phyloP scores from a whole-genome alignment of 2,113 vertebrate species.

The Fulica atra region DNA sequence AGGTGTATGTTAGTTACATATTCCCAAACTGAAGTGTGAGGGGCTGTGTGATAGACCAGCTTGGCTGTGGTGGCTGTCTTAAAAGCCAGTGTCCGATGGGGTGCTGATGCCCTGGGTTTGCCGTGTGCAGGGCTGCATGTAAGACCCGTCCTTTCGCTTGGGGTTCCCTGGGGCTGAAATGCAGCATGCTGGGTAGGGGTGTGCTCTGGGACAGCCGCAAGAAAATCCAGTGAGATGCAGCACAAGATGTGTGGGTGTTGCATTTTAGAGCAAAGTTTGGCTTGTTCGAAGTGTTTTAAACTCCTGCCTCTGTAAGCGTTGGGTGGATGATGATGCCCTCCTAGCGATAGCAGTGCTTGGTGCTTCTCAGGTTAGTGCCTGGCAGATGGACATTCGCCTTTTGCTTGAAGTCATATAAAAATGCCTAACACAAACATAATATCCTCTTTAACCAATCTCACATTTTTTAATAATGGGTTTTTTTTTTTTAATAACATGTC shows the following conservation, averaged over 20 bases:
- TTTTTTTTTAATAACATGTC: not conserved
- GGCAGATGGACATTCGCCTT: not conserved
- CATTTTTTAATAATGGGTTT: not conserved
- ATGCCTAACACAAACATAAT: not conserved
- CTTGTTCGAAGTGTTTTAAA: not conserved
- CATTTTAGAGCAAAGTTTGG: not conserved
- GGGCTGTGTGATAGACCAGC: not conserved
- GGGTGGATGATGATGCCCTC: not conserved
- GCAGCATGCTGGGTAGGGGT: accelerated
- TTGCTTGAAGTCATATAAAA: not conserved
- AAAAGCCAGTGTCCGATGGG: not conserved
- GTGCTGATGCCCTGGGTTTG: not conserved
- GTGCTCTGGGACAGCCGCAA: not conserved
- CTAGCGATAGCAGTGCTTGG: not conserved
- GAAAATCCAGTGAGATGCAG: accelerated
- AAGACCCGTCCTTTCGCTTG: not conserved
- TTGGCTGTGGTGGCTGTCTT: not conserved
- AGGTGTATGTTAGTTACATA: not conserved
- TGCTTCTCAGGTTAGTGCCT: not conserved
- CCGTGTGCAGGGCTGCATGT: not conserved
- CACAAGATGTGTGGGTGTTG: not conserved
- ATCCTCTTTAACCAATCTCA: not conserved
- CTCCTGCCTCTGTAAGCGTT: not conserved
- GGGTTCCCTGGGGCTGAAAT: not conserved
- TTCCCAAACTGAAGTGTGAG: not conserved